Evolutionary conservation across 2,888 invertebrate species (phyloP).

Genomic region (Hypselothyrea guttata): DNA sequence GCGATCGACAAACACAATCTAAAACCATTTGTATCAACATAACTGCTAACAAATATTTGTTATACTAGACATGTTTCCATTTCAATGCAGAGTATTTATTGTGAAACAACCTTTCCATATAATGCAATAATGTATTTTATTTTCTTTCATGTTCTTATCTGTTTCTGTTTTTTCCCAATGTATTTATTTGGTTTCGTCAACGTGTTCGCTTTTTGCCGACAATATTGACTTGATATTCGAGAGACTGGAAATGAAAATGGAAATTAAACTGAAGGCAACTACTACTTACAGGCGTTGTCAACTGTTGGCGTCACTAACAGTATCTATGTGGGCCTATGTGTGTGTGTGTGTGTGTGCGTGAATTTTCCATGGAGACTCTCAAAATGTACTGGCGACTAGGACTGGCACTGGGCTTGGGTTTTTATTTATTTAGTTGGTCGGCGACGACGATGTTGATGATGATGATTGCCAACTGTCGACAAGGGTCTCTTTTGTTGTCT

Average conservation of each 20-base stretch:
- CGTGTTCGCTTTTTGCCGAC: conserved; percentile 27
- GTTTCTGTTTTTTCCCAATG: conserved; percentile 39
- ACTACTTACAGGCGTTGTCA: conserved; percentile 19
- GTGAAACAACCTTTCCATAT: conserved; percentile 60
- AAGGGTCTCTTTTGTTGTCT: conserved; percentile 73
- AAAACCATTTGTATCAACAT: conserved; percentile 71
- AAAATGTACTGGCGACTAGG: conserved; percentile 1
- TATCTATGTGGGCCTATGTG: not conserved
- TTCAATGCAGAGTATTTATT: conserved; percentile 49
- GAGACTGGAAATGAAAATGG: conserved; percentile 13
- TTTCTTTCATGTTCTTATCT: conserved; percentile 16
- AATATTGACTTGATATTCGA: conserved; percentile 59
- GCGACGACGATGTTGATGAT: conserved; percentile 23
- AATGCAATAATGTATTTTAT: conserved; percentile 37
- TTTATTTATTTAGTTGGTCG: conserved; percentile 65
- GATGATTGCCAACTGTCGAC: conserved; percentile 72
- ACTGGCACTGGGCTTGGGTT: conserved; percentile 35
- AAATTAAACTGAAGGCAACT: conserved; percentile 2
- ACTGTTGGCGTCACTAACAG: conserved; percentile 21
- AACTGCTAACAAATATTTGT: conserved; percentile 64
- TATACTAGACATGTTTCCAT: conserved; percentile 65
- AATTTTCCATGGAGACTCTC: conserved; percentile 21
- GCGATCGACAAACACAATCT: conserved; percentile 34
- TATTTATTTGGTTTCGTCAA: conserved; percentile 71
- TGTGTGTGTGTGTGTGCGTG: conserved; percentile 12